Evolutionary conservation across 2,888 invertebrate genomes (phyloP).

Genomic region (Ceraclea dissimilis): DNA sequence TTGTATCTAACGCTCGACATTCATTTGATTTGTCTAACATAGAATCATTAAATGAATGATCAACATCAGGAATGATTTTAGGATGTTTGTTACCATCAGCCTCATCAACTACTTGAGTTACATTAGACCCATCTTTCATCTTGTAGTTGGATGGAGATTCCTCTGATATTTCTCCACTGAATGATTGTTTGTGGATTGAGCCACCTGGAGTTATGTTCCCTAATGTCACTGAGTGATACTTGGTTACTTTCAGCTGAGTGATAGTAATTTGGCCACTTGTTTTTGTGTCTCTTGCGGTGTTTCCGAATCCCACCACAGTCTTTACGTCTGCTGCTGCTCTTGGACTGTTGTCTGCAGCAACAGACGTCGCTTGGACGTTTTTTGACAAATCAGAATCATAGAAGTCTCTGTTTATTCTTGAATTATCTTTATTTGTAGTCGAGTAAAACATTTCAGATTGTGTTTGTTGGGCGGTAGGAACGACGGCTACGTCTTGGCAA

Average conservation of each 20-base stretch:
- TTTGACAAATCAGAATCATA: conserved; percentile 43
- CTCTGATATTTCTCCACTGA: conserved; percentile 33
- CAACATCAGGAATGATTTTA: conserved; percentile 28
- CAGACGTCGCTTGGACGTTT: conserved; percentile 72
- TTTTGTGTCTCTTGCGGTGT: conserved; percentile 34
- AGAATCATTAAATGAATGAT: conserved; percentile 31
- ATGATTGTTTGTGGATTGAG: conserved; percentile 27
- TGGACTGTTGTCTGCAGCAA: conserved; percentile 43
- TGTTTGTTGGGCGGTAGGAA: neutral
- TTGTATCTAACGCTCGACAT: conserved; percentile 37
- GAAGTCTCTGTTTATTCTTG: neutral
- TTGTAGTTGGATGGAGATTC: conserved; percentile 34
- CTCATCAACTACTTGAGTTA: conserved; percentile 24
- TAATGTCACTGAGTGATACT: conserved; percentile 42
- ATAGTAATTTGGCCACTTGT: conserved; percentile 16
- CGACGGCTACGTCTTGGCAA: neutral
- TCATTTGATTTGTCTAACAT: conserved; percentile 37
- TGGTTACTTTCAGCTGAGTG: conserved; percentile 8
- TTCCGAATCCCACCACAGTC: conserved; percentile 33
- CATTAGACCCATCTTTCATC: conserved; percentile 45
- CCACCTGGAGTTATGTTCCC: conserved; percentile 27
- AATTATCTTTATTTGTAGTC: neutral
- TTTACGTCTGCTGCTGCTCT: conserved; percentile 30
- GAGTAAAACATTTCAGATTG: neutral
- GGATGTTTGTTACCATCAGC: conserved; percentile 29